A percentile compares a stretch with the other conserved stretches of the same genome.
Conservation (phyloP, 1,140 invertebrate species). For the Drosophila guanche region DNA sequence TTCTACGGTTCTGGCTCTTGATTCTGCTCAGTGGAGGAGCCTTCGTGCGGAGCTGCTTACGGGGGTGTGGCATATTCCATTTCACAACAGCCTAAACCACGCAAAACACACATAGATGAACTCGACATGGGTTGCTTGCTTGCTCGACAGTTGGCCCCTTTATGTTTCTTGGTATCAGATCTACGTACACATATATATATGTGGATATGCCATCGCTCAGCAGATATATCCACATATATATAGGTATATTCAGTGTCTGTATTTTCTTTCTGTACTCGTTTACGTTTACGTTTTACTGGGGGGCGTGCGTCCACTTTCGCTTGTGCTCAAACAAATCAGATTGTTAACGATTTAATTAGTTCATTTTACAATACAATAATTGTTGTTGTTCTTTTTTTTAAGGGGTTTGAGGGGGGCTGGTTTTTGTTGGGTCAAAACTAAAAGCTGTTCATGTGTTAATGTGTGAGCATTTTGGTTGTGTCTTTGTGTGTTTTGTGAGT, state of each 20-base stretch:
- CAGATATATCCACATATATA: conserved; percentile 59
- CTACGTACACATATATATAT: conserved; percentile 40
- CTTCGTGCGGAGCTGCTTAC: conserved; percentile 26
- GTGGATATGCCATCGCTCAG: conserved; percentile 36
- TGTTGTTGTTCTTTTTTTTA: conserved; percentile 35
- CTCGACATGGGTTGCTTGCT: conserved; percentile 81
- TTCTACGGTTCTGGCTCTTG: conserved; percentile 34
- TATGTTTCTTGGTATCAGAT: conserved; percentile 27
- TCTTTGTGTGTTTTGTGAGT: conserved; percentile 42
- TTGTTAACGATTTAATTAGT: conserved; percentile 76
- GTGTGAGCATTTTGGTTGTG: conserved; percentile 11
- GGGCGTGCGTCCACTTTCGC: conserved; percentile 65
- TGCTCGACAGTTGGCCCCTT: conserved; percentile 14
- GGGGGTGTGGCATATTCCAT: conserved; percentile 57
- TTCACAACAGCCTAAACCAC: conserved; percentile 83
- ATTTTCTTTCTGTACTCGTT: conserved; percentile 12
- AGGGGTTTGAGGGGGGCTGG: conserved; percentile 13
- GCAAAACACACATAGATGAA: conserved; percentile 83
- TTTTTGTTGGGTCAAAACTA: conserved; percentile 44
- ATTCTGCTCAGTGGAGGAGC: conserved; percentile 14
- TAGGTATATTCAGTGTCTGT: conserved; percentile 31
- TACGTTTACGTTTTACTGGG: conserved; percentile 23
- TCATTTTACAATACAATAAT: conserved; percentile 72
- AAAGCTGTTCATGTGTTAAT: conserved; percentile 32
- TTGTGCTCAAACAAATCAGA: conserved; percentile 79